Evolutionary conservation across 2,888 invertebrate genomes (phyloP).

Genomic region (Leptinotarsa peninsularis): DNA sequence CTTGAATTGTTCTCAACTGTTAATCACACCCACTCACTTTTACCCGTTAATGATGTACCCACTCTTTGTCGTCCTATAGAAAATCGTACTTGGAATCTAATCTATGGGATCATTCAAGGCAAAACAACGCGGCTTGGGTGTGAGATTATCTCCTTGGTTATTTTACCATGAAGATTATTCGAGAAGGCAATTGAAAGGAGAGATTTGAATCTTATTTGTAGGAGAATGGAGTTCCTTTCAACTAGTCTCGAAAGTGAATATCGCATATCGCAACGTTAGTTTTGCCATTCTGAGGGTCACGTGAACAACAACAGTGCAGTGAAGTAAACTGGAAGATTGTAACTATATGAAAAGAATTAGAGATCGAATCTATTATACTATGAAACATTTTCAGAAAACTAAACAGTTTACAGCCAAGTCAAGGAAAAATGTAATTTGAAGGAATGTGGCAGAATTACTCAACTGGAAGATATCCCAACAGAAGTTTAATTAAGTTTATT

Average conservation of each 20-base stretch:
- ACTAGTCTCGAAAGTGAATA: not conserved
- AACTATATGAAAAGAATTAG: too few relatives aligned
- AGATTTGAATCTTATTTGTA: not conserved
- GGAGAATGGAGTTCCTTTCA: not conserved
- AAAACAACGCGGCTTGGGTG: not conserved
- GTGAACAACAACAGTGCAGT: too few relatives aligned
- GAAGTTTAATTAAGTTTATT: too few relatives aligned
- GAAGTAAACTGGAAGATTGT: too few relatives aligned
- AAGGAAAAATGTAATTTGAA: too few relatives aligned
- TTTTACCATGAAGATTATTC: not conserved
- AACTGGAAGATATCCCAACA: too few relatives aligned
- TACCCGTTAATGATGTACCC: not conserved
- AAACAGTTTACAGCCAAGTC: too few relatives aligned
- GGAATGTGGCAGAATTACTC: too few relatives aligned
- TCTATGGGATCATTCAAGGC: not conserved
- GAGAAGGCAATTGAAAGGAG: not conserved
- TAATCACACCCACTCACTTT: constrained; percentile 1
- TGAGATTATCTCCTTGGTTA: not conserved
- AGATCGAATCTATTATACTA: too few relatives aligned
- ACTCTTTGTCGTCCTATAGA: not conserved
- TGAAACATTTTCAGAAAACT: too few relatives aligned
- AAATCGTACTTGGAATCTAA: not conserved
- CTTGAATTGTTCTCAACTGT: not conserved
- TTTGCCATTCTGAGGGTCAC: too few relatives aligned
- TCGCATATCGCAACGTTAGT: not conserved